Percentiles rank a stretch among this genome's conserved stretches.
Conservation (phyloP, 2,888 invertebrate genomes). For the Tanaodytes sp. region DNA sequence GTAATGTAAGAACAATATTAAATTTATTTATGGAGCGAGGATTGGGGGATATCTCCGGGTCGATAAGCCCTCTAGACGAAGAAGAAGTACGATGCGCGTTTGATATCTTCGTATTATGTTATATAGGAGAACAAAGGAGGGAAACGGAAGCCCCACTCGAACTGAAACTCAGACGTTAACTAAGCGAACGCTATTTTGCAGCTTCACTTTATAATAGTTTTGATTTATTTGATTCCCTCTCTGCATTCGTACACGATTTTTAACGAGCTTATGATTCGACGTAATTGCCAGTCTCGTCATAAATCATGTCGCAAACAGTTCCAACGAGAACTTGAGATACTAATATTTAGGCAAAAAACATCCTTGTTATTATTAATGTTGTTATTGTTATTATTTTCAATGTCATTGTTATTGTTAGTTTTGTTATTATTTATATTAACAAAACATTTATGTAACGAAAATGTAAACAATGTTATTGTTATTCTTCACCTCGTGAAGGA, state of each 20-base stretch:
- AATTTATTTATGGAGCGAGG: constrained; percentile 62
- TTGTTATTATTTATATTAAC: too few species aligned
- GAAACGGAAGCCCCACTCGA: constrained; percentile 58
- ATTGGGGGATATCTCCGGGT: constrained; percentile 51
- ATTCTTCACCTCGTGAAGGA: too few species aligned
- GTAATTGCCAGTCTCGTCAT: too few species aligned
- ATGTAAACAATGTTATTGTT: too few species aligned
- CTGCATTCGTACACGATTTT: constrained; percentile 12
- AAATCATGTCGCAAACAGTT: too few species aligned
- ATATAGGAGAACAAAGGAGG: constrained; percentile 54
- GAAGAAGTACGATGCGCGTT: constrained; percentile 51
- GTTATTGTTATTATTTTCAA: too few species aligned
- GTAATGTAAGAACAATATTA: constrained; percentile 64
- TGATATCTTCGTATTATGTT: constrained; percentile 57
- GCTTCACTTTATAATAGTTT: constrained; percentile 53
- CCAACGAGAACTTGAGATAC: too few species aligned
- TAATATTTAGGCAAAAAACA: too few species aligned
- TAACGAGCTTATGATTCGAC: neutral
- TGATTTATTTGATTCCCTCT: constrained; percentile 35
- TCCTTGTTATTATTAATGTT: too few species aligned
- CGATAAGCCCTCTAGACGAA: constrained; percentile 52
- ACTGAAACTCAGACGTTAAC: constrained; percentile 53
- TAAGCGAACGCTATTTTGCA: constrained; percentile 55
- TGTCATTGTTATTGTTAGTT: too few species aligned
- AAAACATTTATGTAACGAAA: too few species aligned